phyloP scores from a whole-genome alignment of 2,797 vertebrate genomes.

The Lutjanus argentimaculatus region DNA sequence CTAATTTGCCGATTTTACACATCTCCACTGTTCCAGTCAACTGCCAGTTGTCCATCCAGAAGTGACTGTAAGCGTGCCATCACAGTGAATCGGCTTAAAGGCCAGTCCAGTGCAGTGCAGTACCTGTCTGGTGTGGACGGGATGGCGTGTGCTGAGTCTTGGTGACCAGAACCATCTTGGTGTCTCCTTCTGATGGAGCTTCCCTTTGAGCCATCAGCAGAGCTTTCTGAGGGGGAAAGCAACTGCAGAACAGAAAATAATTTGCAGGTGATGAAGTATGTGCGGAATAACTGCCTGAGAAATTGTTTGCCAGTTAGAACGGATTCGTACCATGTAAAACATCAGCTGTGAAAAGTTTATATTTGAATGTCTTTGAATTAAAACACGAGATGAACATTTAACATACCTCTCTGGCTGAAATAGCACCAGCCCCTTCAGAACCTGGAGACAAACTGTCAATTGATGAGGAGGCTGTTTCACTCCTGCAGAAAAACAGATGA shows the following conservation, averaged over 20 bases:
- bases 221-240: slow-evolving; percentile 43
- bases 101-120: not conserved
- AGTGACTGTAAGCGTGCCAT: no score
- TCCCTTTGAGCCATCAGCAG: slow-evolving; percentile 77
- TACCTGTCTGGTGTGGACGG: slow-evolving; percentile 88
- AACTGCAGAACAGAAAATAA: slow-evolving; percentile 56
- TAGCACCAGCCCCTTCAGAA: slow-evolving; percentile 60
- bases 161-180: slow-evolving; percentile 71
- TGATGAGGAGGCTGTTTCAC: slow-evolving; percentile 60
- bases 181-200: slow-evolving; percentile 83
- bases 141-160: slow-evolving; percentile 74
- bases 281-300: not conserved
- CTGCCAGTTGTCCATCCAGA: no score
- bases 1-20: no score
- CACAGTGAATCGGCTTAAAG: not conserved
- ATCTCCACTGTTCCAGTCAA: no score
- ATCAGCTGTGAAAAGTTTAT: not conserved
- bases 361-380: not conserved
- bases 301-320: no score
- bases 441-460: slow-evolving; percentile 75
- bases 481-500: slow-evolving; percentile 53
- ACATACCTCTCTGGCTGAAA: slow-evolving; percentile 74
- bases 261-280: not conserved
- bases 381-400: not conserved
- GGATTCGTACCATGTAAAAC: not conserved